Percentiles rank a stretch among this genome's conserved stretches.
phyloP scores from a whole-genome alignment of 2,797 vertebrate genomes.

The Sebastes kiyomatsui region DNA sequence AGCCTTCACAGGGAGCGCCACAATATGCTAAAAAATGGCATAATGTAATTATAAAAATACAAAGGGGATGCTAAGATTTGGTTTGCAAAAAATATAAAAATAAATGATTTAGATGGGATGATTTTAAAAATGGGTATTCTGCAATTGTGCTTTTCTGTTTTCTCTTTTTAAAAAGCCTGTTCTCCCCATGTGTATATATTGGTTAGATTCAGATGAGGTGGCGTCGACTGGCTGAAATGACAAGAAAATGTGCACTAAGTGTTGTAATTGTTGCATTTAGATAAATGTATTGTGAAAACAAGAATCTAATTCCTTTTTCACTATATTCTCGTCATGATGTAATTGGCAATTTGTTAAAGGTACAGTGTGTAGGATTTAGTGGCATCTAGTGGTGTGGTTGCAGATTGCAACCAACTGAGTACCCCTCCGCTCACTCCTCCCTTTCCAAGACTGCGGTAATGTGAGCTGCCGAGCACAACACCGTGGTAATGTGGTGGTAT shows the following conservation, averaged over 20 bases:
- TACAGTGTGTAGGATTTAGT: background rate
- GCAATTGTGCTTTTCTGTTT: background rate
- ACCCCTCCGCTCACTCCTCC: too few species aligned
- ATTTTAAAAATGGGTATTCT: background rate
- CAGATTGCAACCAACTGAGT: too few species aligned
- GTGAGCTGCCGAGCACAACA: background rate
- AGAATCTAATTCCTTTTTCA: background rate
- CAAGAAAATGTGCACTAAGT: background rate
- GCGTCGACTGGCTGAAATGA: background rate
- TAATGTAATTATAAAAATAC: background rate
- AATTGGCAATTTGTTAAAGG: background rate
- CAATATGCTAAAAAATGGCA: background rate
- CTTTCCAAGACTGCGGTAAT: background rate
- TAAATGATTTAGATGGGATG: background rate
- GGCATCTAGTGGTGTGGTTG: background rate
- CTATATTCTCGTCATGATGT: background rate
- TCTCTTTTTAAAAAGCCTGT: background rate
- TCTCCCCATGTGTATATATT: background rate
- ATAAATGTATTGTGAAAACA: background rate
- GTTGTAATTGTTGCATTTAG: background rate
- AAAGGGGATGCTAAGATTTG: background rate
- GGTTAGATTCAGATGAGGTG: background rate
- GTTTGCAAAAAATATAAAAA: constrained; percentile 8
- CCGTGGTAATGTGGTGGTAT: too few species aligned
- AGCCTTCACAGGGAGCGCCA: background rate